Evolutionary conservation across 2,113 vertebrate species (phyloP), one percentile per base, ranked within the genome.

Genomic region (Pyxicephalus adspersus): DNA sequence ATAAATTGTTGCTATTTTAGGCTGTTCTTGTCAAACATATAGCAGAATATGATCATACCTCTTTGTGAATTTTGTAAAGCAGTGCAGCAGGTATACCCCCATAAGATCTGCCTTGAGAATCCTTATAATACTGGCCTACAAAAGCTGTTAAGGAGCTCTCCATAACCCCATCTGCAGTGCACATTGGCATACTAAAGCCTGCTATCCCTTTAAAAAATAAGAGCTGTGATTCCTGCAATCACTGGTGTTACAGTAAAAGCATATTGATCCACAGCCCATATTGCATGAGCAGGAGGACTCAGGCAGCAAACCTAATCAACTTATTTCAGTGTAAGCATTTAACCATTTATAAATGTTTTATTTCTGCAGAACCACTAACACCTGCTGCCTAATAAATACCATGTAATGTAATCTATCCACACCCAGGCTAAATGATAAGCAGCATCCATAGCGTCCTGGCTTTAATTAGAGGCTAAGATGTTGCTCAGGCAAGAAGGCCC

Each of bases 181-280:
- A 81, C 51, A 64, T 61, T 64, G 68, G 11, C 18, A 38, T 31
- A 1, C 64, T 57, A 83, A 81, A 79, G 87, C 78, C 84, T 73
- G 60, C 89, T 89, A 85, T 89, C 86, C 87, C 91, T 93, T 93
- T 92, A 91, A 92, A 67, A 70, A 90, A 85, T 91, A 83, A 89
- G 90, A 88, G 86, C 91, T 79, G 86, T 83, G 87, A 90, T 91
- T 89, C 89, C 90, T 89, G 87, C 91, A 92, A 91, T 94, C 91
- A 91, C 91, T 84, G 89, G 88, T 90, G 91, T 91, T 91, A 91
- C 91, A 89, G 90, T 84, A 89, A 89, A 87, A 85, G 86, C 87
- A 89, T 92, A 93, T 94, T 87, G 92, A 92, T 93, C 88, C 60
- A 86, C 87, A 92, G 91, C 85, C 90, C 79, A 88, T 86, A 31